phyloP scores from a whole-genome alignment of 1,140 invertebrate species.

The Ceratina calcarata region DNA sequence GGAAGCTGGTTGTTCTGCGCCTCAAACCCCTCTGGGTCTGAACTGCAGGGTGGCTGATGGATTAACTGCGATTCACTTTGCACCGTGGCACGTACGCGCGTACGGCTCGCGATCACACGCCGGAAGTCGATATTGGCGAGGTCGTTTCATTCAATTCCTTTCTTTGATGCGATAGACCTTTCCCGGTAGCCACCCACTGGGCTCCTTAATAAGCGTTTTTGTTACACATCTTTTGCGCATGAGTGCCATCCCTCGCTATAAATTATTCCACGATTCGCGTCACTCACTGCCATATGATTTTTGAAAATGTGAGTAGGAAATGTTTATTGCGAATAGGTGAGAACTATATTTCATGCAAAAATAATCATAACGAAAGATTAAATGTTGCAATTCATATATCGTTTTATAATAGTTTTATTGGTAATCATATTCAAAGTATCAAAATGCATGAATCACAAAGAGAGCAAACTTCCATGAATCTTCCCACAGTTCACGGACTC shows the following conservation, averaged over 20 bases:
- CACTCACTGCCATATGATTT: neutral
- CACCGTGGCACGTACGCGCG: constrained; percentile 42
- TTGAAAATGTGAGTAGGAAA: neutral
- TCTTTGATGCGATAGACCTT: constrained; percentile 51
- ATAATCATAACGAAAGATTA: no score
- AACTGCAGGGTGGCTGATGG: constrained; percentile 55
- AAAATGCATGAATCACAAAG: no score
- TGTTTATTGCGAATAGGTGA: no score
- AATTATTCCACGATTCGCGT: constrained; percentile 6
- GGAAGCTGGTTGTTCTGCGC: constrained; percentile 70
- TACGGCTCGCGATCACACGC: constrained; percentile 51
- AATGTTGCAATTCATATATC: no score
- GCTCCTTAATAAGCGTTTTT: constrained; percentile 29
- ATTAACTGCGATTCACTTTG: constrained; percentile 70
- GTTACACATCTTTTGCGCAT: constrained; percentile 22
- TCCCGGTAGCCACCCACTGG: constrained; percentile 37
- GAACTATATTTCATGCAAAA: no score
- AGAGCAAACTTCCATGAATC: no score
- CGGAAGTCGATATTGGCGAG: constrained; percentile 63
- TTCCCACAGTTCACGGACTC: no score
- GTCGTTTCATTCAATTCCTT: constrained; percentile 63
- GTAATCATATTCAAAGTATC: no score
- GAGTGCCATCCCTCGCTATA: neutral
- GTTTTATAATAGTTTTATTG: no score
- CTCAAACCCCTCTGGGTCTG: constrained; percentile 24